These are phyloP conservation scores for Caerostris darwini DNA, from an alignment of 1,140 invertebrate genomes.

Conservation along the genomic window DNA sequence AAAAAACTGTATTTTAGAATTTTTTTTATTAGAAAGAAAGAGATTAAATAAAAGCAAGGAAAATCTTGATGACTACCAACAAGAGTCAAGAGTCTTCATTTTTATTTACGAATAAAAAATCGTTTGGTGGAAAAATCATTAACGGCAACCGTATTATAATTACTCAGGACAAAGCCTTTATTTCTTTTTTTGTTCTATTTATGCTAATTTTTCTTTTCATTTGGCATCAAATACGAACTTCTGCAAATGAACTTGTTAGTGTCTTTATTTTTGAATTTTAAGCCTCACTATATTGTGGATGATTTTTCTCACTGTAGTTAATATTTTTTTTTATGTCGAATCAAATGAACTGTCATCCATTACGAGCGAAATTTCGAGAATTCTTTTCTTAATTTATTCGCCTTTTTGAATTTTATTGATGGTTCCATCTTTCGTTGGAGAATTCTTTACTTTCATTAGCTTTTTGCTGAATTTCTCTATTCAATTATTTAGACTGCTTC, in stretches of 20 bases:
- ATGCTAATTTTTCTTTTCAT: not conserved
- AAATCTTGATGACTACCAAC: not conserved
- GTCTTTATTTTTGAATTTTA: not conserved
- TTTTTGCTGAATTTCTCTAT: too few species aligned
- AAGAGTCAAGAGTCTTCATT: not conserved
- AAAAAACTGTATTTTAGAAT: not conserved
- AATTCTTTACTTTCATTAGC: too few species aligned
- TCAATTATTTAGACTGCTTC: too few species aligned
- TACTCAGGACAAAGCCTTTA: not conserved
- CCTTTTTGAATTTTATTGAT: not conserved
- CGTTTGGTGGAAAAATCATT: not conserved
- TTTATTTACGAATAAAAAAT: not conserved
- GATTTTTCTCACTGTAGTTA: not conserved
- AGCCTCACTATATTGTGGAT: not conserved
- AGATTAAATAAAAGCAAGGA: not conserved
- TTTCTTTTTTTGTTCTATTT: not conserved
- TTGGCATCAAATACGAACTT: not conserved
- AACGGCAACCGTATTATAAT: conserved; percentile 27
- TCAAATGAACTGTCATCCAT: conserved; percentile 11
- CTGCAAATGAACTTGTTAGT: not conserved
- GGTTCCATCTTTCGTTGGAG: not conserved
- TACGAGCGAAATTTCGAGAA: not conserved
- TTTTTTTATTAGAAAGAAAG: not conserved
- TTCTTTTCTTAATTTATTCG: not conserved
- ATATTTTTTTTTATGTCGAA: not conserved